Evolutionary conservation across 2,797 vertebrate species (phyloP), one percentile per base, ranked within the genome.

Genomic region (Macropodus opercularis): DNA sequence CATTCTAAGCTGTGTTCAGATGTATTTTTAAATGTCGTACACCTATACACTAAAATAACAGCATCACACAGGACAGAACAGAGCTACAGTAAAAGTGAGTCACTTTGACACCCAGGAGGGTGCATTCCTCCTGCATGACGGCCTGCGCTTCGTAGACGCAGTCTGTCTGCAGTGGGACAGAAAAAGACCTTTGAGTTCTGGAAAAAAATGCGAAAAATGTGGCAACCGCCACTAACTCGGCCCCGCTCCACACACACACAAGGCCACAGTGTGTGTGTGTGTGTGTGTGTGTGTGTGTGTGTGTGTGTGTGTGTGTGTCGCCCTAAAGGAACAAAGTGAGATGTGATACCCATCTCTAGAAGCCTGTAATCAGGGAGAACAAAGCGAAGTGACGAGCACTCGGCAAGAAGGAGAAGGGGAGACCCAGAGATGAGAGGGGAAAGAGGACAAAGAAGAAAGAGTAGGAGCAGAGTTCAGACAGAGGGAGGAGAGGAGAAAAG

Each of bases 81-180:
- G 22, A 10, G 32, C 52, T 34, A 21, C 47, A 63, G 34, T 69
- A 56, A 69, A 77, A 64, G 17, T 11, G 50, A 71, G 66, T 54
- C 50, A 63, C 43, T 64, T 59, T 54, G 75, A 80, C 70, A 46
- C 63, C 61, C 69, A 72, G 63, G 66, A 85, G 70, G 86, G 72
- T 69, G 78, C 83, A 92, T 90, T 92, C 85, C 86, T 90, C 77
- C 66, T 75, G 76, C 84, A 80, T 89, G 84, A 88, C 61, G 14
- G 57, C 54, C 69, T 73, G 60, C 8, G 66, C 58, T 61, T 77
- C 69, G 63, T 22, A 76, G 81, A 80, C 51, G 10, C 34, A 60
- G 77, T 80, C 83, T 79, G 84, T 87, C 87, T 87, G 83, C 71
- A 3, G 64, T 26, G 40, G 73, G 79, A 85, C 75, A 84, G 61